Evolutionary conservation across 2,797 vertebrate genomes (phyloP), one percentile per base, ranked within the genome.

Genomic region (Pyrocephalus nanus): DNA sequence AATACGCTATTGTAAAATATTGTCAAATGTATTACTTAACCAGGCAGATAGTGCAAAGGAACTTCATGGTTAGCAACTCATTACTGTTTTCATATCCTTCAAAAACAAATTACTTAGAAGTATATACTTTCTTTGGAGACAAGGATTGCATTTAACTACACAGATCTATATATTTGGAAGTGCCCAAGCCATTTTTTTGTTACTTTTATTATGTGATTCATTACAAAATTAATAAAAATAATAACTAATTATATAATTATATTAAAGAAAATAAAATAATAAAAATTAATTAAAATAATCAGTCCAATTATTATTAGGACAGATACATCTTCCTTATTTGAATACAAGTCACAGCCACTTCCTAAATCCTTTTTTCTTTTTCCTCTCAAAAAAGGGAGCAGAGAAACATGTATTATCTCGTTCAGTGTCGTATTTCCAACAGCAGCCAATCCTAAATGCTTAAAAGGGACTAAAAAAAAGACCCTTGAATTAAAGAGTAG

Each of bases 141-240:
- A 86, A 90, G 40, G 4, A 77, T 6, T 75, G 19, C 20, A 34
- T 66, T 85, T 82, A 72, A 38, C 71, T 73, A 29, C 40, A 76
- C 11, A 67, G 50, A 53, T 16, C 36, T 25, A 72, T 27, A 57
- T 15, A 60, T 73, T 73, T 19, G 40, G 40, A 81, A 81, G 22
- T 10, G 6, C 12, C 30, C 40, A 74, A 86, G 17, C 6, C 12
- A n/a, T 61, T 67, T 88, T 66, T 88, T 66, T 27, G 7, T 67
- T 89, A 60, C 9, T 78, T 91, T 88, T 62, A n/a, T 74, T 90
- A 79, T 0, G 0, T 2, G 2, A 2, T 48, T 45, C 1, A 6
- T 29, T 73, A 36, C 48, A 73, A 57, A 75, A 83, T 13, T 42
- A 0, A 3, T 84, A 9, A 43, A 43, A 43, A 20, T 43, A 43